Evolutionary conservation across 2,888 invertebrate genomes (phyloP), one percentile per base, ranked within the genome.

Genomic region (Elegia similella): DNA sequence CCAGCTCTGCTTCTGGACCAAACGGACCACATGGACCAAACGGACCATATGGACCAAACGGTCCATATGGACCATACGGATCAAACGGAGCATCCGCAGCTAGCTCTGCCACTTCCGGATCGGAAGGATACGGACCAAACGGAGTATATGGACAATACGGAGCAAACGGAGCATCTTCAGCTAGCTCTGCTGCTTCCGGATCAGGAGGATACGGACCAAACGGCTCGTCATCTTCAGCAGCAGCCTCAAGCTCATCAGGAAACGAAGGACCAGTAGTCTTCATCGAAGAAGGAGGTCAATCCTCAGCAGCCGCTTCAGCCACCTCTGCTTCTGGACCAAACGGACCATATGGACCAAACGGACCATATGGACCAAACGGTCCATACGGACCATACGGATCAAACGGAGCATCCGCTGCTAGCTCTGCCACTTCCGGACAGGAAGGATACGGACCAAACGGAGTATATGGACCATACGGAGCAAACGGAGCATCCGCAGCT

Each of bases 351-450:
- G n/a, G n/a, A n/a, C n/a, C n/a, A n/a, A n/a, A n/a, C n/a, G 12
- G n/a, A 12, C 10, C 55, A 12, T 34, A 12, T 1, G 34, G 34
- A 12, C 34, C 34, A 12, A 10, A 34, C 10, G 34, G 34, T 10
- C 34, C 56, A 15, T 29, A 17, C 15, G 54, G 46, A 52, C 52
- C 59, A 34, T 34, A 34, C 10, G 34, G 34, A 12, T 16, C 32
- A 32, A 30, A 17, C 15, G 34, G 23, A 23, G 23, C 23, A 23
- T 23, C 23, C 23, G 23, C 23, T 3, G 23, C 23, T 5, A 23
- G 23, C 23, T 23, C 23, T 23, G 23, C 23, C 23, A 5, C 23
- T 23, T 23, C 23, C 2, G 23, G 23, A 3, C 23, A 23, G n/a
- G n/a, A n/a, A n/a, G n/a, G n/a, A 12, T 34, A 12, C 2, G 34